Conservation (phyloP, 1,140 invertebrate genomes). For the Leptopilina boulardi region DNA sequence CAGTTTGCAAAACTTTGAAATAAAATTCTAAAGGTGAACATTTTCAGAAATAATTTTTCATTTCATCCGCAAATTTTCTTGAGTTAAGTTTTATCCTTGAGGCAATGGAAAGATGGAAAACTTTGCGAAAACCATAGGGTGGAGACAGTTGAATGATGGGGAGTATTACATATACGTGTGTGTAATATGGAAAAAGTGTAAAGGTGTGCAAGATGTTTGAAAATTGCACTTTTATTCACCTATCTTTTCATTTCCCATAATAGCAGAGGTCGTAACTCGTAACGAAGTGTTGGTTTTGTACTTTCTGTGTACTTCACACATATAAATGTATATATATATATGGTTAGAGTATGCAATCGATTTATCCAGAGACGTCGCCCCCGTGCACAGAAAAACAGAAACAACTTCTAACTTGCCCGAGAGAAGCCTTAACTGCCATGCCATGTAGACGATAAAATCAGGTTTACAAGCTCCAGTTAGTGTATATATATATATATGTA, state of each 20-base stretch:
- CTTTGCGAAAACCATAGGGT: neutral
- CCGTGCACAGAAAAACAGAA: slow-evolving; percentile 61
- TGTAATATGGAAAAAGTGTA: neutral
- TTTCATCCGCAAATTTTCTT: no score
- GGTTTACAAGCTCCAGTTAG: slow-evolving; percentile 41
- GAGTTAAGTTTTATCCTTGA: no score
- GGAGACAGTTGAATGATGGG: no score
- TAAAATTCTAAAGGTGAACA: no score
- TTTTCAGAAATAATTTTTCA: no score
- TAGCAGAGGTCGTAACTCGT: neutral
- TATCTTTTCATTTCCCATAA: neutral
- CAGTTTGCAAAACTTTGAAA: no score
- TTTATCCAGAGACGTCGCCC: slow-evolving; percentile 61
- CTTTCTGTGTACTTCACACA: neutral
- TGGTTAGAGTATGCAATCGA: slow-evolving; percentile 54
- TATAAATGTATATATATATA: slow-evolving; percentile 29
- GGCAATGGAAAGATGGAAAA: neutral
- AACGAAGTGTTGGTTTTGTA: neutral
- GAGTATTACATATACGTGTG: no score
- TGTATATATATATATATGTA: neutral
- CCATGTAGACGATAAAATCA: slow-evolving; percentile 46
- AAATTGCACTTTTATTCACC: neutral
- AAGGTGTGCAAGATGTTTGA: neutral
- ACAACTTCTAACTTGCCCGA: slow-evolving; percentile 52
- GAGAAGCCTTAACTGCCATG: slow-evolving; percentile 38